These are phyloP conservation scores for Notodonta ziczac DNA, from an alignment of 2,888 invertebrate species.

Conservation along the genomic window DNA sequence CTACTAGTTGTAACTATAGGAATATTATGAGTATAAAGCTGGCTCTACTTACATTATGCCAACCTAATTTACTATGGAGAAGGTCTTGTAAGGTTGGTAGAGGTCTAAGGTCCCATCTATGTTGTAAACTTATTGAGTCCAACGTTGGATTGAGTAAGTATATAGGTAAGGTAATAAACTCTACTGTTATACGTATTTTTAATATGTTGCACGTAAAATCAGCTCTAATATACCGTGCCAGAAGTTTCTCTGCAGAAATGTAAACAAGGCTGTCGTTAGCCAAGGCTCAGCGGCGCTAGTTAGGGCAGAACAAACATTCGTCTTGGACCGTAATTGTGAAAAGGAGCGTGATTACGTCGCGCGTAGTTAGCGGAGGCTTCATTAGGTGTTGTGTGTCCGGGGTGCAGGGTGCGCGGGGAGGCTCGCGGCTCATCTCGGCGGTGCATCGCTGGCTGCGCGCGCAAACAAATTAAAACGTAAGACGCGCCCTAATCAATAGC, in stretches of 20 bases:
- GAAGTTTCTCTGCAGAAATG: slow-evolving; percentile 17
- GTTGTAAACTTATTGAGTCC: too few relatives aligned
- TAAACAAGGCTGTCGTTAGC: slow-evolving; percentile 41
- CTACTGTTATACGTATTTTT: too few relatives aligned
- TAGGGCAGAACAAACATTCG: slow-evolving; percentile 57
- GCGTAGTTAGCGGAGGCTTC: slow-evolving; percentile 76
- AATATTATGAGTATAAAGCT: too few relatives aligned
- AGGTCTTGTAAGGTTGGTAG: too few relatives aligned
- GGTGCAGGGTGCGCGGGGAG: slow-evolving; percentile 44
- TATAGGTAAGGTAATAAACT: too few relatives aligned
- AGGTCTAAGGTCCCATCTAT: too few relatives aligned
- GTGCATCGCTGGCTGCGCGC: slow-evolving; percentile 82
- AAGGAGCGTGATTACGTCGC: slow-evolving; percentile 65
- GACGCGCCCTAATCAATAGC: slow-evolving; percentile 85
- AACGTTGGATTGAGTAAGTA: too few relatives aligned
- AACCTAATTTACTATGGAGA: too few relatives aligned
- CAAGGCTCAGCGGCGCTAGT: slow-evolving; percentile 33
- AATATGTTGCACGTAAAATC: not conserved
- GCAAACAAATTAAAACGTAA: slow-evolving; percentile 85
- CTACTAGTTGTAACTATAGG: too few relatives aligned
- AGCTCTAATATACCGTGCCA: slow-evolving; percentile 6
- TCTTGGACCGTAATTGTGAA: slow-evolving; percentile 61
- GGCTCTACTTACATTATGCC: too few relatives aligned
- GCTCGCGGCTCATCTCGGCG: slow-evolving; percentile 68
- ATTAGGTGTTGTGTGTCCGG: slow-evolving; percentile 60